A percentile compares a stretch with the other conserved stretches of the same genome.
These are phyloP conservation scores for Melanostoma scalare DNA, from an alignment of 2,888 invertebrate genomes.

Conservation along the genomic window DNA sequence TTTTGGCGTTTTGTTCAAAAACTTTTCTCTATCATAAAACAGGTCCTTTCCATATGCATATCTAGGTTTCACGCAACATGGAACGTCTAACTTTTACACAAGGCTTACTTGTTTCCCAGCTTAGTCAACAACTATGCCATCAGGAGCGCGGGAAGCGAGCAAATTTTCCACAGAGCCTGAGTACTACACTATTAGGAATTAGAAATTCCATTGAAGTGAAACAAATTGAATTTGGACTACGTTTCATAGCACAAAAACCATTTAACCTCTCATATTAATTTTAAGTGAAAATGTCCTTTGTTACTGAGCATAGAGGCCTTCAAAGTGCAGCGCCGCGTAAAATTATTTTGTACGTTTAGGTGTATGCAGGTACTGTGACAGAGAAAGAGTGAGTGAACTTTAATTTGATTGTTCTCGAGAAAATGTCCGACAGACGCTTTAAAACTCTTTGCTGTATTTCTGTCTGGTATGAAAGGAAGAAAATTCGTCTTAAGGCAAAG, in stretches of 20 bases:
- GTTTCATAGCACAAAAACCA: slow-evolving; percentile 36
- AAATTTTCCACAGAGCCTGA: background rate
- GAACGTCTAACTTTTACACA: background rate
- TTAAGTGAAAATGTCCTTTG: slow-evolving; percentile 50
- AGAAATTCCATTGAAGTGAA: slow-evolving; percentile 54
- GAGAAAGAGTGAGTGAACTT: slow-evolving; percentile 23
- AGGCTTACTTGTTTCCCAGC: slow-evolving; percentile 10
- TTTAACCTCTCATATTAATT: slow-evolving; percentile 28
- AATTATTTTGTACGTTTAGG: background rate
- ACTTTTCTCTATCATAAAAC: background rate
- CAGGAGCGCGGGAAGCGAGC: no score
- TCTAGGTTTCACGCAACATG: slow-evolving; percentile 31
- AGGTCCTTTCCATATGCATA: slow-evolving; percentile 3
- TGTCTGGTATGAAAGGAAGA: slow-evolving; percentile 1
- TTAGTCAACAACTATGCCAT: background rate
- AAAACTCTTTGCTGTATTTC: background rate
- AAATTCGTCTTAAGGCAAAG: slow-evolving; percentile 36
- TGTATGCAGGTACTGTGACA: background rate
- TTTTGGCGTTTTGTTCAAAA: slow-evolving; percentile 11
- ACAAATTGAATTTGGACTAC: slow-evolving; percentile 60
- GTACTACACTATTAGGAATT: slow-evolving; percentile 41
- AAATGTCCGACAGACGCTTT: slow-evolving; percentile 38
- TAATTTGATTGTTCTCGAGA: slow-evolving; percentile 58
- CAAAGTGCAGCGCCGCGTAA: slow-evolving; percentile 29
- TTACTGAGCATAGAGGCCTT: slow-evolving; percentile 8